phyloP scores from a whole-genome alignment of 2,888 invertebrate species.

The Drosophila pseudotalamancana region DNA sequence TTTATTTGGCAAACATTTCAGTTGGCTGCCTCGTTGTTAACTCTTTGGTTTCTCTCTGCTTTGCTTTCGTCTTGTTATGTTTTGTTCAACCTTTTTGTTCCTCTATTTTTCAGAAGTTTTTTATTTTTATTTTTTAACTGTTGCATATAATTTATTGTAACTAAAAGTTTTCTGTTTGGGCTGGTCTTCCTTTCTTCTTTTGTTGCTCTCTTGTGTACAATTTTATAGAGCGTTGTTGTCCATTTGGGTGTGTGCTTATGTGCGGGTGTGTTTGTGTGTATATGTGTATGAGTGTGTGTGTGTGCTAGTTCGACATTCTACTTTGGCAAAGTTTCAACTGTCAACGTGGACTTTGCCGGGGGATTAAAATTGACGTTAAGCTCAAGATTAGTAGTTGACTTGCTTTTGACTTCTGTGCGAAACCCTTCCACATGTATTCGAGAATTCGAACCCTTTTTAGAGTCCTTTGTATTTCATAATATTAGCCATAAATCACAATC shows the following conservation, averaged over 20 bases:
- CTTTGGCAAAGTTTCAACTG: conserved; percentile 65
- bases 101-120: not conserved
- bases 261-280: conserved; percentile 8
- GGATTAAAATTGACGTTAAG: conserved; percentile 73
- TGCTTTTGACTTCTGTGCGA: conserved; percentile 42
- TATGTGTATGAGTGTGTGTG: conserved; percentile 12
- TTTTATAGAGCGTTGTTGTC: conserved; percentile 54
- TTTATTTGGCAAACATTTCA: conserved; percentile 72
- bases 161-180: conserved; percentile 59
- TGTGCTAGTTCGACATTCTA: conserved; percentile 43
- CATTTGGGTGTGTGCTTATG: conserved; percentile 14
- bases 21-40: conserved; percentile 66
- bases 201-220: conserved; percentile 73
- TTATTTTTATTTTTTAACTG: conserved; percentile 55
- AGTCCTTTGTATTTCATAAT: conserved; percentile 29
- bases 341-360: conserved; percentile 58
- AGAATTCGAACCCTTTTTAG: conserved; percentile 3
- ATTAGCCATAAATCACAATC: conserved; percentile 32
- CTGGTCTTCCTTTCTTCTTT: conserved; percentile 38
- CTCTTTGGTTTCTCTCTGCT: conserved; percentile 55
- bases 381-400: conserved; percentile 73
- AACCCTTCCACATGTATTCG: conserved; percentile 10
- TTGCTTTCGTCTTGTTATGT: conserved; percentile 18
- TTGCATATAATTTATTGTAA: conserved; percentile 80
- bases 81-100: not conserved